phyloP scores from a whole-genome alignment of 2,113 vertebrate genomes.

The Seriola aureovittata region DNA sequence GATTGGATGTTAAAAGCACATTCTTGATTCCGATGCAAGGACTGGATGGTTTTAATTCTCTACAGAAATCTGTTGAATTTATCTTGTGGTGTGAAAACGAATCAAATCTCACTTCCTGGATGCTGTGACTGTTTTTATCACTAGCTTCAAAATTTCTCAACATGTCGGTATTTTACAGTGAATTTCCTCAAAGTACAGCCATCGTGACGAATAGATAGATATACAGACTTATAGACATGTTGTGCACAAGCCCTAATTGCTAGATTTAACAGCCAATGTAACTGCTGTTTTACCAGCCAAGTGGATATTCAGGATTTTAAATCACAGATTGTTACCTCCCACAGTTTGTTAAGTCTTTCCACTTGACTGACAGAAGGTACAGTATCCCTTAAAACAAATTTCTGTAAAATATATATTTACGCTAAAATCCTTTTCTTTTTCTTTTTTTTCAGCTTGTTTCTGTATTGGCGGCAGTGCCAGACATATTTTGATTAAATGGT shows the following conservation, averaged over 20 bases:
- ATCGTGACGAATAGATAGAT: not conserved
- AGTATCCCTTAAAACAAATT: constrained; percentile 65
- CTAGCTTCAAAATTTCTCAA: not conserved
- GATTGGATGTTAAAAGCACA: not conserved
- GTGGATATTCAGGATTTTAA: constrained; percentile 40
- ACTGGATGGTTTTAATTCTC: not conserved
- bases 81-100: not conserved
- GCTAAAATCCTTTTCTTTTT: constrained; percentile 42
- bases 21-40: not conserved
- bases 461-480: constrained; percentile 79
- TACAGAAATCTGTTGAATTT: not conserved
- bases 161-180: not conserved
- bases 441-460: constrained; percentile 66
- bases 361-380: constrained; percentile 60
- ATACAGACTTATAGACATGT: not conserved
- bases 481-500: constrained; percentile 87
- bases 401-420: constrained; percentile 70
- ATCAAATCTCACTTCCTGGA: not conserved
- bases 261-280: constrained; percentile 18
- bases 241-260: not conserved
- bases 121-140: not conserved
- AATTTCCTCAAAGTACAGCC: not conserved
- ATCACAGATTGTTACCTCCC: constrained; percentile 53
- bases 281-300: constrained; percentile 39
- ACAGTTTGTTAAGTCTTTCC: constrained; percentile 42